These are phyloP conservation scores for Metellina segmentata DNA, from an alignment of 2,888 invertebrate species.

Conservation along the genomic window DNA sequence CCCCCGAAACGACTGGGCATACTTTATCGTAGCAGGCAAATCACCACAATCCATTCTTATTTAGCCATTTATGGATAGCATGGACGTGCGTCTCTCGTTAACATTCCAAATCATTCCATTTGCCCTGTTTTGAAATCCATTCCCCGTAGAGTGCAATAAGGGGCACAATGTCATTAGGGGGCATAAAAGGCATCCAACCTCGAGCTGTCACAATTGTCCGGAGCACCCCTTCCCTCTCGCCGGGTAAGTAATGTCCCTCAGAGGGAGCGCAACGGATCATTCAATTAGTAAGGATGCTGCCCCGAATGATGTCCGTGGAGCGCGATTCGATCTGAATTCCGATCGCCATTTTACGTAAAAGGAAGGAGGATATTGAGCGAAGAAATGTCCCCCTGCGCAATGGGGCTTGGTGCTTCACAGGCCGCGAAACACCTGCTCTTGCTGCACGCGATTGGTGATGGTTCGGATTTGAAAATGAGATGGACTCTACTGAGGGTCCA, in stretches of 20 bases:
- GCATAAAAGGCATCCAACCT: slow-evolving; percentile 24
- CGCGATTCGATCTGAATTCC: slow-evolving; percentile 15
- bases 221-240: slow-evolving; percentile 5
- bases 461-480: no score
- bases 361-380: slow-evolving; percentile 29
- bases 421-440: slow-evolving; percentile 29
- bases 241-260: slow-evolving; percentile 39
- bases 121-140: slow-evolving; percentile 40
- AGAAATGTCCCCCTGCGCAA: slow-evolving; percentile 17
- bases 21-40: slow-evolving; percentile 21
- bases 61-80: slow-evolving; percentile 53
- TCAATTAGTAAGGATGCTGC: slow-evolving; percentile 54
- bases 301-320: slow-evolving; percentile 29
- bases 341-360: slow-evolving; percentile 24
- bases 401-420: not conserved
- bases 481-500: no score
- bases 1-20: not conserved
- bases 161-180: slow-evolving; percentile 34
- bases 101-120: slow-evolving; percentile 45
- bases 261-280: slow-evolving; percentile 47
- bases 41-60: slow-evolving; percentile 50
- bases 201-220: slow-evolving; percentile 43
- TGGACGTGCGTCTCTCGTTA: slow-evolving; percentile 22
- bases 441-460: not conserved
- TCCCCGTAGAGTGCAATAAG: slow-evolving; percentile 34